These are phyloP conservation scores for Cryptocephalus primarius DNA, from an alignment of 2,888 invertebrate genomes.

Conservation along the genomic window DNA sequence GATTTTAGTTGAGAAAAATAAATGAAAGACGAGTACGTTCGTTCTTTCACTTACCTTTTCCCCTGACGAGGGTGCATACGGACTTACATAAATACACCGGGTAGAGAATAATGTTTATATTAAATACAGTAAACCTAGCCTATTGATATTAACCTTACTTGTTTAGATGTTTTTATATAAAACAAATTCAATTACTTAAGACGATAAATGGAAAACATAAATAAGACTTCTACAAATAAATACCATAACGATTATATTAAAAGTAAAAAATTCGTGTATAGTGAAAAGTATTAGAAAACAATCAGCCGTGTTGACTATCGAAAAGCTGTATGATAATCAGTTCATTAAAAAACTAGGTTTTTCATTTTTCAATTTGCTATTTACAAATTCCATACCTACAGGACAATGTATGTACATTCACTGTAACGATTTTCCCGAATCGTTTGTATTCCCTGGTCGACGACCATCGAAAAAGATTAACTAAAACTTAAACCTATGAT, in stretches of 20 bases:
- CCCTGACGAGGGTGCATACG: no score
- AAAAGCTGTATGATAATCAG: neutral
- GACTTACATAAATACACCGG: no score
- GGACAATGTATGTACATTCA: no score
- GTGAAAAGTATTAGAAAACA: neutral
- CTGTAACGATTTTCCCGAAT: no score
- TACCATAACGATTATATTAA: conserved; percentile 5
- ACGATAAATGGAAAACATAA: conserved; percentile 9
- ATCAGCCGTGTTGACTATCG: neutral
- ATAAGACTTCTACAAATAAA: conserved; percentile 9
- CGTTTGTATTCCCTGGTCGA: no score
- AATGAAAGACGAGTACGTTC: no score
- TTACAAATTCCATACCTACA: no score
- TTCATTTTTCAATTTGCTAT: conserved; percentile 1
- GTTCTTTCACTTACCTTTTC: no score
- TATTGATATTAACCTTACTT: conserved; percentile 16
- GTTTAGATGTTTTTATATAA: conserved; percentile 10
- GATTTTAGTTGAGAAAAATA: no score
- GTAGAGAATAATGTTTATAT: conserved; percentile 6
- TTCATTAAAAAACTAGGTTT: neutral
- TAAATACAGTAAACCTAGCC: conserved; percentile 17
- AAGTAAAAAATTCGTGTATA: neutral
- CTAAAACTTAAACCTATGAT: no score
- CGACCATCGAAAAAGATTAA: no score
- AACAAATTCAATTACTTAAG: conserved; percentile 6